Evolutionary conservation across 2,888 invertebrate genomes (phyloP).

Genomic region (Cataglyphis cursor): DNA sequence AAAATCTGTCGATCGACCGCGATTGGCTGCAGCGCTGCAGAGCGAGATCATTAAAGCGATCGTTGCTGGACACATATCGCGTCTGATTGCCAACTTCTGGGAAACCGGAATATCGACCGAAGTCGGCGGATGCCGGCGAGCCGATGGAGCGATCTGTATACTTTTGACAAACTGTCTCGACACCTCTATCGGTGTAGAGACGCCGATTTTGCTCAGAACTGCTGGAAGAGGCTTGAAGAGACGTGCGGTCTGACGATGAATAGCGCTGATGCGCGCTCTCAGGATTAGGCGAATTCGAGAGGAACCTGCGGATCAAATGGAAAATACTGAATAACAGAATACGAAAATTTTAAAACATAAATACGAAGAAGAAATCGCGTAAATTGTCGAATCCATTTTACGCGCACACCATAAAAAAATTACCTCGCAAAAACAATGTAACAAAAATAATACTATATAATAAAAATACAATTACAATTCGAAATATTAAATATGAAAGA

Average conservation of each 20-base stretch:
- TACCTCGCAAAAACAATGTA: too few relatives aligned
- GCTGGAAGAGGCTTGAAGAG: slow-evolving; percentile 62
- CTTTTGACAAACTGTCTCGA: slow-evolving; percentile 81
- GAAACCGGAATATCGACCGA: slow-evolving; percentile 76
- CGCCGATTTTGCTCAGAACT: slow-evolving; percentile 63
- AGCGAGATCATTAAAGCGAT: slow-evolving; percentile 82
- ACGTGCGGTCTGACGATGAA: slow-evolving; percentile 79
- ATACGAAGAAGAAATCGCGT: not conserved
- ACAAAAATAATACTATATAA: not conserved
- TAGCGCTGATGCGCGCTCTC: slow-evolving; percentile 83
- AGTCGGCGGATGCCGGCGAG: slow-evolving; percentile 80
- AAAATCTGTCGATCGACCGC: slow-evolving; percentile 79
- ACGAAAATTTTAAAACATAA: not conserved
- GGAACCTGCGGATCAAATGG: slow-evolving; percentile 62
- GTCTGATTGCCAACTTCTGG: slow-evolving; percentile 78
- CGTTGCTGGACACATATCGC: slow-evolving; percentile 76
- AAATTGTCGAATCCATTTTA: not conserved
- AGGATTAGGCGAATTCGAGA: slow-evolving; percentile 81
- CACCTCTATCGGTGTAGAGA: slow-evolving; percentile 74
- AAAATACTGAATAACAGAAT: not conserved
- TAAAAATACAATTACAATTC: not conserved
- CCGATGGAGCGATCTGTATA: slow-evolving; percentile 80
- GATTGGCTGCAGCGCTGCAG: slow-evolving; percentile 80
- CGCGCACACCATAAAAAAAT: too few relatives aligned
- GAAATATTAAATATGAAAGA: not conserved